phyloP scores from a whole-genome alignment of 2,797 vertebrate species.

The Otus scops region DNA sequence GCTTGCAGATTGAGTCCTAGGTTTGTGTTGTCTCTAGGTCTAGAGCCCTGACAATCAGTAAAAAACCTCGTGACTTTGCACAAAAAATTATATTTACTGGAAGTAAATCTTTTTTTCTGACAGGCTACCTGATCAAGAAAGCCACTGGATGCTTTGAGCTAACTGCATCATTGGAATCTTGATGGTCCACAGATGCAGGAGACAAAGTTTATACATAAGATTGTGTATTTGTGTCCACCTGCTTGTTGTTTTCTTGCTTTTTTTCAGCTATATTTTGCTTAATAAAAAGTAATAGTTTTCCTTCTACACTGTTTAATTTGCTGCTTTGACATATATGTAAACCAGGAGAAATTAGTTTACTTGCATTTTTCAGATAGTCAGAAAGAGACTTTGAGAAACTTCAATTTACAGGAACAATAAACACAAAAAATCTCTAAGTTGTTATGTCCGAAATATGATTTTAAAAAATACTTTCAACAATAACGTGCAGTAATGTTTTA shows the following conservation, averaged over 20 bases:
- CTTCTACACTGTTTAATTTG: not conserved
- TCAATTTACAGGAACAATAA: not conserved
- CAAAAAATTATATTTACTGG: not conserved
- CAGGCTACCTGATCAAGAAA: not conserved
- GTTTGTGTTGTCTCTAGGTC: not conserved
- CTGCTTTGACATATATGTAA: not conserved
- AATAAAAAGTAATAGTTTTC: not conserved
- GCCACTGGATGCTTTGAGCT: not conserved
- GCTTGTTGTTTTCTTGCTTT: not conserved
- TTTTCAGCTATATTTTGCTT: not conserved
- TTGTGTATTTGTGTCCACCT: not conserved
- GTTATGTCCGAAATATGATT: fast-evolving
- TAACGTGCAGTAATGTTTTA: not conserved
- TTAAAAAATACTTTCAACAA: not conserved
- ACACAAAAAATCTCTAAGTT: not conserved
- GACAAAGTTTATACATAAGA: not conserved
- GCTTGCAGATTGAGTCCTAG: not conserved
- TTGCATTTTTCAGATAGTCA: not conserved
- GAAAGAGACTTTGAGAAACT: not conserved
- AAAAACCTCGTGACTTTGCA: not conserved
- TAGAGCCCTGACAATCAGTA: not conserved
- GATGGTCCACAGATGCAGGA: not conserved
- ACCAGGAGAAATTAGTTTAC: not conserved
- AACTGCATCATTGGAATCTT: not conserved
- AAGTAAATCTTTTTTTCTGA: not conserved